Conservation (phyloP, 2,113 vertebrate species). For the Micronycteris hirsuta region DNA sequence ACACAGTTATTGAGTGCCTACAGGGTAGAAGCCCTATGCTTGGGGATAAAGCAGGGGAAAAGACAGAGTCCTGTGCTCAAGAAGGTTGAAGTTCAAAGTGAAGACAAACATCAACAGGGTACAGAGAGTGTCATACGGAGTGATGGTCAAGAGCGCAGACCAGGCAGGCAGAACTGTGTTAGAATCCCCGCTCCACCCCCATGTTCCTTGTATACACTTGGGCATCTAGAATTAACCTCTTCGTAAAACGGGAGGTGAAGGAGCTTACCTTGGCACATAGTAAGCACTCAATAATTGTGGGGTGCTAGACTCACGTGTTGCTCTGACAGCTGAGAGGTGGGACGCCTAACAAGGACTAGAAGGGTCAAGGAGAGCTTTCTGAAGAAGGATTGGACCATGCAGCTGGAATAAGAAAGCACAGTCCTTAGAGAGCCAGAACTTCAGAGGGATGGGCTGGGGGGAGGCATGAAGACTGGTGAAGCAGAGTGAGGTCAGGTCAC, state of each 20-base stretch:
- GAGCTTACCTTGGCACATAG: not conserved
- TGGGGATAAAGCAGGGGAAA: not conserved
- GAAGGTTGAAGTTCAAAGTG: not conserved
- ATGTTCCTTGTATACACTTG: not conserved
- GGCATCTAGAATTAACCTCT: not conserved
- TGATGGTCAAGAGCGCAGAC: not conserved
- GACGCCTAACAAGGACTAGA: not conserved
- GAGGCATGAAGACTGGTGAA: not conserved
- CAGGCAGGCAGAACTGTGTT: not conserved
- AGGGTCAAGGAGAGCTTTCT: not conserved
- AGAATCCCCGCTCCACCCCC: not conserved
- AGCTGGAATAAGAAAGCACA: not conserved
- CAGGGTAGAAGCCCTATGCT: not conserved
- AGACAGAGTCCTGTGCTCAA: not conserved
- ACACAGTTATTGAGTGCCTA: not conserved
- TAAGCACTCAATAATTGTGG: not conserved
- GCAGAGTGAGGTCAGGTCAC: no score
- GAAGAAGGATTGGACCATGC: not conserved
- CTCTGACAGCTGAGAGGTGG: not conserved
- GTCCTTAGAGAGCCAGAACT: not conserved
- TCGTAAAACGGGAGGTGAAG: not conserved
- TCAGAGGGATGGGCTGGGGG: not conserved
- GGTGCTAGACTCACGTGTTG: not conserved
- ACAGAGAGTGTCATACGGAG: not conserved
- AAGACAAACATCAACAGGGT: not conserved